Percentiles rank a stretch among this genome's conserved stretches.
Evolutionary conservation across 2,888 invertebrate genomes (phyloP).

Genomic region (Amblyjoppa proteus): DNA sequence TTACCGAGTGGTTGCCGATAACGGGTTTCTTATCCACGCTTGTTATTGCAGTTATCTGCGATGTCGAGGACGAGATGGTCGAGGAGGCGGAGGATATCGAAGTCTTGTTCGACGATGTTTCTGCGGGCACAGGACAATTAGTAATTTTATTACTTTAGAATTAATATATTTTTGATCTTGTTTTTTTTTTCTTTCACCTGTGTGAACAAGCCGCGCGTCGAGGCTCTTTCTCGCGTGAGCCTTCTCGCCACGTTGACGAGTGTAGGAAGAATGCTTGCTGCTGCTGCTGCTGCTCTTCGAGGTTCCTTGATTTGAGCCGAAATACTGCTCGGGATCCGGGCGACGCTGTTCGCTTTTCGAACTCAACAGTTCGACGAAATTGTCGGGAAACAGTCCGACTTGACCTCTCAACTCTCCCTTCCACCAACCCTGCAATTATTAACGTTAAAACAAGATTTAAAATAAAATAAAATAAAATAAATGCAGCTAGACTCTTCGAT

Average conservation of each 20-base stretch:
- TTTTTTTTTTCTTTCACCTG: constrained; percentile 70
- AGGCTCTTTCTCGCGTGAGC: constrained; percentile 80
- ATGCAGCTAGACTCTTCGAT: not conserved
- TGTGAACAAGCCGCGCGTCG: constrained; percentile 76
- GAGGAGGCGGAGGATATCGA: constrained; percentile 71
- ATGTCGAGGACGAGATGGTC: constrained; percentile 70
- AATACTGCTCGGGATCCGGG: constrained; percentile 73
- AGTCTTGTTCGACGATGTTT: constrained; percentile 70
- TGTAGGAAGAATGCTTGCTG: constrained; percentile 72
- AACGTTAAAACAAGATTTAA: not conserved
- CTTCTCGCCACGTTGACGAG: constrained; percentile 79
- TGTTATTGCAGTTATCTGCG: constrained; percentile 61
- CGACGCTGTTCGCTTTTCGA: constrained; percentile 70
- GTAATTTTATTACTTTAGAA: not conserved
- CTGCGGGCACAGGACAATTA: constrained; percentile 18
- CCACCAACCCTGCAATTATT: constrained; percentile 94
- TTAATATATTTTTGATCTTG: not conserved
- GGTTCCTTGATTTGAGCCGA: constrained; percentile 72
- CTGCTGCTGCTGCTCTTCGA: constrained; percentile 70
- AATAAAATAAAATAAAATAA: constrained; percentile 1
- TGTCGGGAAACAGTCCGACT: constrained; percentile 98
- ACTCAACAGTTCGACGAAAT: constrained; percentile 93
- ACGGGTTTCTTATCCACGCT: constrained; percentile 77
- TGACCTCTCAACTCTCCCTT: constrained; percentile 96
- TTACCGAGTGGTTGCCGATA: constrained; percentile 74